Conservation (phyloP, 2,113 vertebrate genomes). For the Tragelaphus scriptus region DNA sequence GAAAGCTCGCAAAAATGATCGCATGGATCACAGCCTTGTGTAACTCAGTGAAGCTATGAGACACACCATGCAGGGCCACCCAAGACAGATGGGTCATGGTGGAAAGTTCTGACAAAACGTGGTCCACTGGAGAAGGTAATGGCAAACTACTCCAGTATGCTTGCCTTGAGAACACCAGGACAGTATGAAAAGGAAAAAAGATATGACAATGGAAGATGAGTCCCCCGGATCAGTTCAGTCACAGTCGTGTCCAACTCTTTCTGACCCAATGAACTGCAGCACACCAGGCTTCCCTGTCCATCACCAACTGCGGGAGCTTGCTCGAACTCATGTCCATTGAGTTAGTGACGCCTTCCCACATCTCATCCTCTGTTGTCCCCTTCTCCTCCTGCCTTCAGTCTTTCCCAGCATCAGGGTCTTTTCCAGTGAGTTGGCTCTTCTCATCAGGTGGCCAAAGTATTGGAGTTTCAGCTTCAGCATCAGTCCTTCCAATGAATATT, state of each 20-base stretch:
- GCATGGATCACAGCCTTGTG: background rate
- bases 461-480: background rate
- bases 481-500: background rate
- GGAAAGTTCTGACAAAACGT: background rate
- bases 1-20: background rate
- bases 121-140: background rate
- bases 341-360: accelerated
- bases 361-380: background rate
- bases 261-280: accelerated
- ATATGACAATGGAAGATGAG: background rate
- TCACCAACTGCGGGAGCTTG: background rate
- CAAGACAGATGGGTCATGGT: background rate
- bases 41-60: background rate
- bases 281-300: background rate
- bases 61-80: background rate
- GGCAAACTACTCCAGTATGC: background rate
- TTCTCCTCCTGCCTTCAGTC: background rate
- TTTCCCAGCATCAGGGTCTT: background rate
- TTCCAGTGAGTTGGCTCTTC: background rate
- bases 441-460: background rate
- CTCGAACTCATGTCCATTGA: background rate
- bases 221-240: background rate
- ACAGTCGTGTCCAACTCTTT: background rate
- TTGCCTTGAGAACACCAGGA: background rate
- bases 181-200: background rate